Conservation (phyloP, 35 echinoderm and acorn worm genomes). For the Stichopus chloronotus region DNA sequence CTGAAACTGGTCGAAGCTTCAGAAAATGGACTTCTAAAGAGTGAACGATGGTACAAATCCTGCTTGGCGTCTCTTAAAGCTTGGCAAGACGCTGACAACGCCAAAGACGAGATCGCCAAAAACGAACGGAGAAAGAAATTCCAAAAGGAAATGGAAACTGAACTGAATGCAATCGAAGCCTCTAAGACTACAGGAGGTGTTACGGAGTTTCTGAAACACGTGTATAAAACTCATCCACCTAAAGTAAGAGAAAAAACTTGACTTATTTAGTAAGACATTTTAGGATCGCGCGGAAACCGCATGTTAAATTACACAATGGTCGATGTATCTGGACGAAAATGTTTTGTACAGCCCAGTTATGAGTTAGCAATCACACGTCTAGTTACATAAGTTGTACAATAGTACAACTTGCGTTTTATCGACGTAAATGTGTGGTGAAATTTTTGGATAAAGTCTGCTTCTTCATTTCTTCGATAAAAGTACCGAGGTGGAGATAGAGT, state of each 20-base stretch:
- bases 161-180: not conserved
- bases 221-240: not conserved
- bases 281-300: too few species aligned
- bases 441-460: too few species aligned
- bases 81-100: conserved; percentile 18
- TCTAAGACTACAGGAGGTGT: not conserved
- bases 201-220: conserved; percentile 10
- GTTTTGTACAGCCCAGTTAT: too few species aligned
- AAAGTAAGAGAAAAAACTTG: not conserved
- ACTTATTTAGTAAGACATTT: too few species aligned
- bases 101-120: not conserved
- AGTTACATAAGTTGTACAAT: too few species aligned
- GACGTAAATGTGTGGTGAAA: too few species aligned
- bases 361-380: too few species aligned
- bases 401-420: too few species aligned
- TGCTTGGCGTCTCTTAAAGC: not conserved
- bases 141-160: conserved; percentile 24
- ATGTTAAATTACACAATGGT: too few species aligned
- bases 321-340: too few species aligned
- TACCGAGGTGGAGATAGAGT: too few species aligned
- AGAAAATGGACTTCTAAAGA: not conserved
- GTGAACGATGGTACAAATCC: not conserved
- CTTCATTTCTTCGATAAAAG: too few species aligned
- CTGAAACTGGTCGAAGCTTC: conserved; percentile 24
- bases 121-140: conserved; percentile 16